phyloP scores from a whole-genome alignment of 2,797 vertebrate species.

The Eulemur mongoz region DNA sequence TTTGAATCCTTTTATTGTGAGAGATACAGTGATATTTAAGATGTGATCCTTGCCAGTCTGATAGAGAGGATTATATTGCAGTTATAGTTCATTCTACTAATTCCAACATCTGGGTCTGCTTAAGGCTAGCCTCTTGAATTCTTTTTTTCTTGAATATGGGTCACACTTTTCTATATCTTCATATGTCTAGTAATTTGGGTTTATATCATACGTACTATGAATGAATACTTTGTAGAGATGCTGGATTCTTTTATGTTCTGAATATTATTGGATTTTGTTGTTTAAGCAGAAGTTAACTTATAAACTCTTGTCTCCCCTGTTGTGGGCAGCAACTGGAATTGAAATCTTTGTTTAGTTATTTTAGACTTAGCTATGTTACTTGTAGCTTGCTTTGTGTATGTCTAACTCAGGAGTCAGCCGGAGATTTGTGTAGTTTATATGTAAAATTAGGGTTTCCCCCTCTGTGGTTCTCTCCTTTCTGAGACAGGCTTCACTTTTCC shows the following conservation, averaged over 20 bases:
- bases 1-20: slow-evolving; percentile 41
- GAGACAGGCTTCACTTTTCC: background rate
- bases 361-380: background rate
- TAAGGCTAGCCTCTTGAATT: background rate
- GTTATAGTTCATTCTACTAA: background rate
- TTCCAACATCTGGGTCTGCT: background rate
- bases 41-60: background rate
- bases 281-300: slow-evolving; percentile 17
- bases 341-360: slow-evolving; percentile 25
- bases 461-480: background rate
- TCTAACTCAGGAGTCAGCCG: background rate
- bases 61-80: slow-evolving; percentile 11
- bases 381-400: background rate
- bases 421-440: background rate
- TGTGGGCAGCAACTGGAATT: background rate
- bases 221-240: background rate
- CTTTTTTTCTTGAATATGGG: background rate
- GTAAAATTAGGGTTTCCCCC: background rate
- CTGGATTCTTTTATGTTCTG: background rate
- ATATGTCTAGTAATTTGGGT: background rate
- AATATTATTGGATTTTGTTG: background rate
- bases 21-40: background rate
- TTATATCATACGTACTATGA: slow-evolving; percentile 29
- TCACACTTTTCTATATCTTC: background rate
- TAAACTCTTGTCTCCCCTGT: background rate